Evolutionary conservation across 1,140 invertebrate species (phyloP).

Genomic region (Nomia melanderi): DNA sequence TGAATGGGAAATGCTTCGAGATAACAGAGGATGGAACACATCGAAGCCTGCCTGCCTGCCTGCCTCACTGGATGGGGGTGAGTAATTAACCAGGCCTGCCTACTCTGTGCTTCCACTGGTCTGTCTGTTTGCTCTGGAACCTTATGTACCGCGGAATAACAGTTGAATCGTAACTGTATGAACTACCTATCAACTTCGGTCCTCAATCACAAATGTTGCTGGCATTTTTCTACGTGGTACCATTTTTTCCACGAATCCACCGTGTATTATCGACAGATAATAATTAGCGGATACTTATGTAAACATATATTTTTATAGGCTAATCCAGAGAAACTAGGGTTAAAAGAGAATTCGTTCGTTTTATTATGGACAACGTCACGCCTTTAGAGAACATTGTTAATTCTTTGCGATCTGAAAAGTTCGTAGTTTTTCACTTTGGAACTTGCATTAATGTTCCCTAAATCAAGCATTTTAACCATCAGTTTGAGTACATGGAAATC

Average conservation of each 20-base stretch:
- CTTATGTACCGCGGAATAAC: constrained; percentile 69
- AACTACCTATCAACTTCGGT: constrained; percentile 24
- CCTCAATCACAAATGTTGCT: constrained; percentile 8
- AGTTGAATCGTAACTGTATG: constrained; percentile 57
- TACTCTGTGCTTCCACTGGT: constrained; percentile 52
- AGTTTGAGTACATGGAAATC: too few species aligned
- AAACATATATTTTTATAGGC: too few species aligned
- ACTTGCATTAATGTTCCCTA: too few species aligned
- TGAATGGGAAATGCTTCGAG: constrained; percentile 70
- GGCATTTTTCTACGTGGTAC: background rate
- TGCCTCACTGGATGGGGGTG: constrained; percentile 67
- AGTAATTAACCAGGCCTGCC: constrained; percentile 74
- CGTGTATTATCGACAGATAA: too few species aligned
- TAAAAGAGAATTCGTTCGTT: too few species aligned
- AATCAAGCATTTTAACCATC: too few species aligned
- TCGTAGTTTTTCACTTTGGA: too few species aligned
- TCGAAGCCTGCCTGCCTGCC: constrained; percentile 67
- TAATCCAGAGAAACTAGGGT: too few species aligned
- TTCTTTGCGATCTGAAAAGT: too few species aligned
- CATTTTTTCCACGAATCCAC: background rate
- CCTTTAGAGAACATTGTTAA: too few species aligned
- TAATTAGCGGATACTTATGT: too few species aligned
- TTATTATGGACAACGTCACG: too few species aligned
- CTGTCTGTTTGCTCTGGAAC: constrained; percentile 69
- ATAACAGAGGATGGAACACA: constrained; percentile 68